Base-by-base conservation (phyloP, 2,113 vertebrate genomes). In the Labrus mixtus region DNA sequence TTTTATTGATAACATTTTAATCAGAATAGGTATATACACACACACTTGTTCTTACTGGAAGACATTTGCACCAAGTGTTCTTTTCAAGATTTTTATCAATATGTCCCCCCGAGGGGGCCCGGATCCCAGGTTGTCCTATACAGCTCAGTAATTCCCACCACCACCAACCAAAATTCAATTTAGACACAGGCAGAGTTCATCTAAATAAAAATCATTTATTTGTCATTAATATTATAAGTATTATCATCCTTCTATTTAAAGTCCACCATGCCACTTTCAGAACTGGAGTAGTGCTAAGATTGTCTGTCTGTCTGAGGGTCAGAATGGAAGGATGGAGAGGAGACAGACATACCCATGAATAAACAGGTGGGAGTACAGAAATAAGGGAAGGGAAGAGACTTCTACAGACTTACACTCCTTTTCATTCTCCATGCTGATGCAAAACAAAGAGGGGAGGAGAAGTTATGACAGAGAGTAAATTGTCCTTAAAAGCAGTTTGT, bases 131-230 rank as follows among this genome's bases (percentile, higher is more conserved):
- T 33, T 33, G 29, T 33, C 29, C 29, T 33, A 33, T 6, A 48
- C 46, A 7, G 15, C 19, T 7, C 15, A 17, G 46, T 17, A 5
- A 48, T 8, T 48, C 46, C 17, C 15, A 16, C 46, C 17, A 19
- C 16, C 46, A 48, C 39, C 39, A 39, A 45, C 11, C 13, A n/a
- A 51, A 83, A 81, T 61, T 45, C 11, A 84, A 56, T 53, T 61
- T 62, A 0, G 22, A 58, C 58, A 15, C 58, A 51, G 55, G 58
- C 78, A 71, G 56, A 71, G 39, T 82, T 89, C 86, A 90, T 89
- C 91, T 94, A 95, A 94, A 95, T 95, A 95, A 95, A 95, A 95
- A 93, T 95, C 89, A 90, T 95, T 95, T 95, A 95, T 94, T 94
- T 88, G 79, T 93, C 89, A 92, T 93, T 92, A 93, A 92, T 93